Conservation (phyloP, 2,113 vertebrate genomes). For the Petrocephalus zakoni region DNA sequence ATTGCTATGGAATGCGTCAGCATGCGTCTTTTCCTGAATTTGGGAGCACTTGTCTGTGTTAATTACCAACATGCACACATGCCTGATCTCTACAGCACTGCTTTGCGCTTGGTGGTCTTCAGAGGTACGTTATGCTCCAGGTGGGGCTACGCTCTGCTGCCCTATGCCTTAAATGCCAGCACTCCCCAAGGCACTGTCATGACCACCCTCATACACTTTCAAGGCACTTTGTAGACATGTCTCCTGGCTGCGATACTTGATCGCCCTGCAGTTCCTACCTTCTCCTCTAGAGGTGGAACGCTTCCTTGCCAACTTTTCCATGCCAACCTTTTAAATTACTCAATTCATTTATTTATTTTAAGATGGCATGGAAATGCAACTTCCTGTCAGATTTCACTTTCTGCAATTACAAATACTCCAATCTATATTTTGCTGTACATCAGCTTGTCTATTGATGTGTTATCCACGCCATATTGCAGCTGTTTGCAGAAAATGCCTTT, state of each 20-base stretch:
- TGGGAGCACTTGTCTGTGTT: neutral
- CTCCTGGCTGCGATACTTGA: neutral
- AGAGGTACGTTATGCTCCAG: slow-evolving; percentile 12
- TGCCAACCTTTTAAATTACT: neutral
- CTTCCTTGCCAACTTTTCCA: neutral
- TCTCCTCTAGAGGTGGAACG: neutral
- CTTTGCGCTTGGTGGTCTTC: slow-evolving; percentile 8
- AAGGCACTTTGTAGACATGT: slow-evolving; percentile 24
- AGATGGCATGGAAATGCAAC: neutral
- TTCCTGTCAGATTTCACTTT: neutral
- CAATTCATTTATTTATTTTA: neutral
- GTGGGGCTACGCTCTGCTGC: neutral
- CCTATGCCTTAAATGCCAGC: neutral
- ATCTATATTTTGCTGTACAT: neutral
- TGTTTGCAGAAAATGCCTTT: neutral
- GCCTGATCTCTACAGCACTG: neutral
- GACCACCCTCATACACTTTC: slow-evolving; percentile 14
- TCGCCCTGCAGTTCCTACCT: neutral
- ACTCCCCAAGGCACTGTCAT: slow-evolving; percentile 3
- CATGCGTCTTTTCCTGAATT: neutral
- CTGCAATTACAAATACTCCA: neutral
- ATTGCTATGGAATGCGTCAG: neutral
- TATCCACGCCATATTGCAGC: neutral
- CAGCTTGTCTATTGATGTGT: neutral
- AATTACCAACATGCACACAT: neutral